Percentiles rank a stretch among this genome's conserved stretches.
Conservation (phyloP, 1,140 invertebrate species). For the Papilio dardanus region DNA sequence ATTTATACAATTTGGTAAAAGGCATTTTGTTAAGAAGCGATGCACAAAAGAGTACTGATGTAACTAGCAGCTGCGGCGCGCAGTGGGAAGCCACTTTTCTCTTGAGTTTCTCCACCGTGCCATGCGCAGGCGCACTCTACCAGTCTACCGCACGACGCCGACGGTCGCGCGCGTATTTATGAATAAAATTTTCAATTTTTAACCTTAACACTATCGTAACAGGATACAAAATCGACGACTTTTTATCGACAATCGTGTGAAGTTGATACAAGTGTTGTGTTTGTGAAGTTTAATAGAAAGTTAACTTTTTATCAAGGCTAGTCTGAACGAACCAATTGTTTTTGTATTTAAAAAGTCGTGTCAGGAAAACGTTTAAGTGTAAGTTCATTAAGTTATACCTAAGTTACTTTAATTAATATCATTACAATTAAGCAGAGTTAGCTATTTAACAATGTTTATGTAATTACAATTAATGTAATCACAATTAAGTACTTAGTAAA, state of each 20-base stretch:
- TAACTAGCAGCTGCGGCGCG: constrained; percentile 60
- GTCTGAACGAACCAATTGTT: constrained; percentile 50
- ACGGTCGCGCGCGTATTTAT: constrained; percentile 55
- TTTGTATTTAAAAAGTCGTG: constrained; percentile 46
- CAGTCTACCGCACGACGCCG: constrained; percentile 56
- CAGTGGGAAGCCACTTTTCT: constrained; percentile 71
- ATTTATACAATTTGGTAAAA: constrained; percentile 47
- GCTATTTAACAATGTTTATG: neutral
- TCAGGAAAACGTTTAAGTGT: constrained; percentile 58
- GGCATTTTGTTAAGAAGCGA: constrained; percentile 44
- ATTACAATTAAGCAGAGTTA: neutral
- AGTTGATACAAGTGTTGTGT: constrained; percentile 46
- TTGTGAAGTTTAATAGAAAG: constrained; percentile 56
- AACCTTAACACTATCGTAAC: constrained; percentile 28
- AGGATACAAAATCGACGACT: constrained; percentile 38
- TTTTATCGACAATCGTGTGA: constrained; percentile 44
- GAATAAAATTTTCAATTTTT: constrained; percentile 10
- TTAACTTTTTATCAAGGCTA: constrained; percentile 45
- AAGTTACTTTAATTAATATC: neutral
- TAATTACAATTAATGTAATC: neutral
- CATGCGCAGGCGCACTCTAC: constrained; percentile 61
- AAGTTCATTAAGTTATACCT: constrained; percentile 44
- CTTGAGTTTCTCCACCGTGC: constrained; percentile 70
- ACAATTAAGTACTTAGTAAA: constrained; percentile 21
- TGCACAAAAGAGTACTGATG: constrained; percentile 68